phyloP scores from a whole-genome alignment of 2,797 vertebrate species.

The Parambassis ranga region DNA sequence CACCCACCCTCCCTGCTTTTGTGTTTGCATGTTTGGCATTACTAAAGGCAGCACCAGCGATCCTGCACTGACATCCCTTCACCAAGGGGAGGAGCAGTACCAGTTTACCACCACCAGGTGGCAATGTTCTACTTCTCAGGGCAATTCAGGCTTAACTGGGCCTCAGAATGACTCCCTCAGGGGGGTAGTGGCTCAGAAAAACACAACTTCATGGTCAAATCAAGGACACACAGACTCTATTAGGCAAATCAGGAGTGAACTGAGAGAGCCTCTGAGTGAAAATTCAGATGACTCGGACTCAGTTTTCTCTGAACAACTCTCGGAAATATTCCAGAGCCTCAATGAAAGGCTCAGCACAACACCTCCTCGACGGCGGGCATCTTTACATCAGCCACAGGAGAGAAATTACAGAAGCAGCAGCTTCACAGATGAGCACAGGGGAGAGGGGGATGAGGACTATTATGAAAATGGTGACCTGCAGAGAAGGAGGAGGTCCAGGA shows the following conservation, averaged over 20 bases:
- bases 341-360: conserved; percentile 43
- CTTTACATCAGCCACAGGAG: conserved; percentile 16
- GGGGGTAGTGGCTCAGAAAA: conserved; percentile 38
- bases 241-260: conserved; percentile 51
- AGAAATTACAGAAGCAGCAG: conserved; percentile 46
- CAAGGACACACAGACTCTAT: conserved; percentile 58
- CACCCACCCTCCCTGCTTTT: conserved; percentile 70
- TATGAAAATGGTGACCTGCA: conserved; percentile 14
- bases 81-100: conserved; percentile 44
- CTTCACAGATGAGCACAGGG: conserved; percentile 25
- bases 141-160: conserved; percentile 39
- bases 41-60: conserved; percentile 71
- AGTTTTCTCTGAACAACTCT: conserved; percentile 53
- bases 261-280: conserved; percentile 53
- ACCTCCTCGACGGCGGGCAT: conserved; percentile 26
- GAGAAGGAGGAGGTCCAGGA: conserved; percentile 10
- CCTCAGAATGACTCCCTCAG: conserved; percentile 37
- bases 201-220: conserved; percentile 58
- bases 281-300: conserved; percentile 67
- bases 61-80: conserved; percentile 39
- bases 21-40: conserved; percentile 82
- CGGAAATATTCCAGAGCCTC: conserved; percentile 52
- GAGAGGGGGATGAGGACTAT: conserved; percentile 8
- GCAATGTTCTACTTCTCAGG: conserved; percentile 53
- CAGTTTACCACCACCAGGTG: conserved; percentile 55